phyloP scores from a whole-genome alignment of 37 sponge, comb jelly and placozoan genomes.

The Sycon ciliatum region DNA sequence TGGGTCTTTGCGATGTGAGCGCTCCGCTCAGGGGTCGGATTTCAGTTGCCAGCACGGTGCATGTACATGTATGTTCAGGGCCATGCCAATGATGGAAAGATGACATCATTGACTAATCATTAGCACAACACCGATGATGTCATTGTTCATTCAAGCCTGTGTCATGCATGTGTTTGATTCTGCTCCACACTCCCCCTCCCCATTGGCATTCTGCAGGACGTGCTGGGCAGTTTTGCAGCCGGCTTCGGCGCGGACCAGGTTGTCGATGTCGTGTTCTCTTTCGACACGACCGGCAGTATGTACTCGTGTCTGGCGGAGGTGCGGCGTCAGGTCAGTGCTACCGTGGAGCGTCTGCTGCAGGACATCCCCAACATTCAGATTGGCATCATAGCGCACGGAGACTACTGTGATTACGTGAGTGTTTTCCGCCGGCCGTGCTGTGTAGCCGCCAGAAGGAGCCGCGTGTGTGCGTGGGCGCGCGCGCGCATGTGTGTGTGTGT shows the following conservation, averaged over 20 bases:
- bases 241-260: no score
- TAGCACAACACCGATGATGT: no score
- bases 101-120: neutral
- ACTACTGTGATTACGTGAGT: conserved; percentile 14
- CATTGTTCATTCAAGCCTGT: no score
- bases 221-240: neutral
- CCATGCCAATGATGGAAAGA: no score
- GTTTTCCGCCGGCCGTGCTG: no score
- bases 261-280: conserved; percentile 52
- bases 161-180: no score
- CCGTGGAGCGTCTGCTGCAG: neutral
- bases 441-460: conserved; percentile 45
- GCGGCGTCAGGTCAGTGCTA: neutral
- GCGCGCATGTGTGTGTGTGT: neutral
- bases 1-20: no score
- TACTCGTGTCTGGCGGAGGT: conserved; percentile 48
- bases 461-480: conserved; percentile 25
- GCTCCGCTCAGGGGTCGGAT: no score
- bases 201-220: neutral
- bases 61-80: no score
- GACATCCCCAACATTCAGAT: conserved; percentile 10
- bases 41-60: no score
- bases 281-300: conserved; percentile 53
- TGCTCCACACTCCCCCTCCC: no score
- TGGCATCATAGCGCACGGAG: conserved; percentile 13